A percentile compares a stretch with the other conserved stretches of the same genome.
These are phyloP conservation scores for Halictus quadricinctus DNA, from an alignment of 2,888 invertebrate species.

Conservation along the genomic window DNA sequence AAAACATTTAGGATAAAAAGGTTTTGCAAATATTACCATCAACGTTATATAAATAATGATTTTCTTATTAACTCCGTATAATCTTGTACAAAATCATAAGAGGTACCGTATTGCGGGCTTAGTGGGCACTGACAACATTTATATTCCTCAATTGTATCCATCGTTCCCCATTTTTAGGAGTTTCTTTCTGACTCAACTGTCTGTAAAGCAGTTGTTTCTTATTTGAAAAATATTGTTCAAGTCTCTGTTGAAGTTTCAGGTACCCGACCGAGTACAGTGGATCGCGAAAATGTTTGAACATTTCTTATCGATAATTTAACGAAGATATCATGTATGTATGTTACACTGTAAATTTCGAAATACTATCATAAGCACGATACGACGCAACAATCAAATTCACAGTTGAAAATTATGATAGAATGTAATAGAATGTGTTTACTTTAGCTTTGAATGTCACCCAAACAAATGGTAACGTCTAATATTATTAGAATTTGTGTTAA, in stretches of 20 bases:
- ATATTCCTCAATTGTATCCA: slow-evolving; percentile 11
- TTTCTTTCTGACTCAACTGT: slow-evolving; percentile 26
- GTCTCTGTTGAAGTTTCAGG: background rate
- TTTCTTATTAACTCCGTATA: slow-evolving; percentile 35
- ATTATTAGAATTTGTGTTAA: background rate
- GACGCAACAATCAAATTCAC: background rate
- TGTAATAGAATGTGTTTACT: background rate
- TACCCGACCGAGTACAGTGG: background rate
- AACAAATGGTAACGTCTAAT: background rate
- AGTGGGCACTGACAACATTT: slow-evolving; percentile 18
- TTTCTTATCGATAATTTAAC: background rate
- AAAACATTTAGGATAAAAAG: slow-evolving; percentile 36
- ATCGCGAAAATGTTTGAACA: background rate
- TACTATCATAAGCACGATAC: background rate
- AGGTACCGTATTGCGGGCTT: slow-evolving; percentile 37
- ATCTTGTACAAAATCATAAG: slow-evolving; percentile 38
- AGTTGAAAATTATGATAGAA: background rate
- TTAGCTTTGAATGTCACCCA: background rate
- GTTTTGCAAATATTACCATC: slow-evolving; percentile 38
- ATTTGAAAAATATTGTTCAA: slow-evolving; percentile 1
- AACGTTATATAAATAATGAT: slow-evolving; percentile 25
- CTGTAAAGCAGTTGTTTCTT: slow-evolving; percentile 26
- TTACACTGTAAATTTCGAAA: slow-evolving; percentile 13
- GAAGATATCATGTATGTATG: background rate
- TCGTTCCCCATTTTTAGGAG: slow-evolving; percentile 6